These are phyloP conservation scores for Hypena proboscidalis DNA, from an alignment of 2,888 invertebrate genomes.

Conservation along the genomic window DNA sequence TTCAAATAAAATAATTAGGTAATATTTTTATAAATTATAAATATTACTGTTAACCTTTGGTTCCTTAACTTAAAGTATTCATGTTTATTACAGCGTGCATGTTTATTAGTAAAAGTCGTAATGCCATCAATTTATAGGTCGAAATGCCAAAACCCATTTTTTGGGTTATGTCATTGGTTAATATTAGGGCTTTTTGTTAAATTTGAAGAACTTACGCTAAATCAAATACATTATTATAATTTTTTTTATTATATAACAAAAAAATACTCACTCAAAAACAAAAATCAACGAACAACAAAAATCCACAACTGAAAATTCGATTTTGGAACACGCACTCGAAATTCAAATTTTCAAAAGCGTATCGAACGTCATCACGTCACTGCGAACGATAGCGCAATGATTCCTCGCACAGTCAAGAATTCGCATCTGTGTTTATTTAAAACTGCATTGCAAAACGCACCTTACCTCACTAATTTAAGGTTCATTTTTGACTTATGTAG, in stretches of 20 bases:
- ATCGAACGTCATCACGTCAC: constrained; percentile 41
- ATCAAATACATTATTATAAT: too few species aligned
- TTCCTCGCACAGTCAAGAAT: constrained; percentile 38
- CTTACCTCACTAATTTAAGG: background rate
- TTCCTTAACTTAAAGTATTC: too few species aligned
- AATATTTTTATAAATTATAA: too few species aligned
- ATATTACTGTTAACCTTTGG: too few species aligned
- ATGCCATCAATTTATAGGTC: too few species aligned
- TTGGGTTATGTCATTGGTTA: too few species aligned
- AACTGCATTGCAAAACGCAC: constrained; percentile 10
- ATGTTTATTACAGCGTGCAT: too few species aligned
- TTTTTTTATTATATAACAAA: constrained; percentile 6
- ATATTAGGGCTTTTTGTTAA: too few species aligned
- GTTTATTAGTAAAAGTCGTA: too few species aligned
- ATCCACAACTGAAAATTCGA: constrained; percentile 26
- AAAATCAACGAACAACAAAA: background rate
- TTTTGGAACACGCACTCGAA: constrained; percentile 24
- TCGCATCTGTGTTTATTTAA: constrained; percentile 23
- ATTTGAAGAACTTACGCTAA: too few species aligned
- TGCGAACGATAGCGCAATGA: constrained; percentile 42
- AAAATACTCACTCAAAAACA: constrained; percentile 31
- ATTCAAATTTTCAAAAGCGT: constrained; percentile 12
- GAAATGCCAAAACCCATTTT: too few species aligned
- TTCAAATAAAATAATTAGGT: too few species aligned
- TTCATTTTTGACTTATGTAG: background rate